Evolutionary conservation across 53 echinoderm and acorn worm genomes (phyloP).

Genomic region (Crossaster papposus): DNA sequence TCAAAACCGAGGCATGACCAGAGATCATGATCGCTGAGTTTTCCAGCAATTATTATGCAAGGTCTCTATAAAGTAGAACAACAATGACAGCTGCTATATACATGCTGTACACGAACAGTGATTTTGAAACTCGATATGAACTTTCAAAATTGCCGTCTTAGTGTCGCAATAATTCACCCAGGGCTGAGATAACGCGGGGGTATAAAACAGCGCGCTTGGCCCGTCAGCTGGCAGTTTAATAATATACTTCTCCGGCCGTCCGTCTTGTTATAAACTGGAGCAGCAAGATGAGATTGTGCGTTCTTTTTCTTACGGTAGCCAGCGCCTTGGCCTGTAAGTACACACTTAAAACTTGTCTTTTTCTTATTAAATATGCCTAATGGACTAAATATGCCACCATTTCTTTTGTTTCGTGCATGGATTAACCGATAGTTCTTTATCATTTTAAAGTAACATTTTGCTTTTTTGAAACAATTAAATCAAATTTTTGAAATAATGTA

Average conservation of each 20-base stretch:
- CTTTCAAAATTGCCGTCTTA: not conserved
- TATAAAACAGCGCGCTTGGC: not conserved
- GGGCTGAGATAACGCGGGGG: constrained; percentile 9
- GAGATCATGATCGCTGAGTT: constrained; percentile 31
- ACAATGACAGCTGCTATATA: not conserved
- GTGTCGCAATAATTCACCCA: not conserved
- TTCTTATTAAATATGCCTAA: too few relatives aligned
- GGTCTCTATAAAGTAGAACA: not conserved
- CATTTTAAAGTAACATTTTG: not conserved
- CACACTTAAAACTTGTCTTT: not conserved
- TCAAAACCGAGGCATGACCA: constrained; percentile 25
- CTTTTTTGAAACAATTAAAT: too few relatives aligned
- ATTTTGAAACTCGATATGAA: constrained; percentile 4
- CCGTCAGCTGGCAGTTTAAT: not conserved
- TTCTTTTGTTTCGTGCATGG: not conserved
- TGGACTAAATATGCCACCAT: not conserved
- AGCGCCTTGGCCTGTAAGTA: constrained; percentile 79
- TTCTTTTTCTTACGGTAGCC: constrained; percentile 72
- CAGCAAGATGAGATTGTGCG: constrained; percentile 70
- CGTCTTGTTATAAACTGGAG: constrained; percentile 26
- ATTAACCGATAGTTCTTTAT: not conserved
- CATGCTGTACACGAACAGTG: not conserved
- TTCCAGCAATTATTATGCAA: constrained; percentile 57
- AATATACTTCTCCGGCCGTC: too few relatives aligned
- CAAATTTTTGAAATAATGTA: too few relatives aligned